Evolutionary conservation across 2,888 invertebrate genomes (phyloP), one percentile per base, ranked within the genome.

Genomic region (Elaeidobius kamerunicus): DNA sequence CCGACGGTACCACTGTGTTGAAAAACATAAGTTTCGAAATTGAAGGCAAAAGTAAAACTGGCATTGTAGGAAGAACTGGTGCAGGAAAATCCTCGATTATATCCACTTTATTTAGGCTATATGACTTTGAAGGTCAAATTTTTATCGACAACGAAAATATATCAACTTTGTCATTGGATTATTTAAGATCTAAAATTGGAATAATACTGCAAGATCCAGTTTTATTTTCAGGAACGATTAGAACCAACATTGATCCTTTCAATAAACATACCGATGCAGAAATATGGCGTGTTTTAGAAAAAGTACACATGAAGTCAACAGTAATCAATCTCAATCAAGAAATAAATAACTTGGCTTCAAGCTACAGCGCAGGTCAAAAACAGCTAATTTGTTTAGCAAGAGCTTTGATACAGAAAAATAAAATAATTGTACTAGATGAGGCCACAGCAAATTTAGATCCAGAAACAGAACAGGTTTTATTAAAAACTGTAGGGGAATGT

Each of bases 241-340:
- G 94, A 1, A 86, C 85, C 65, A 95, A 95, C 75, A 77, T 95
- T 53, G 94, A 94, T 75, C 94, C 94, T 1, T 93, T 93, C 70
- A 83, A 86, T 59, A 83, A 85, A 66, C 87, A 86, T 65, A 77
- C 80, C 0, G 93, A 94, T 64, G 79, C 80, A n/a, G 59, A 85
- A 44, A 54, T 95, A 1, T 94, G 94, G 93, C 77, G 81, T 55
- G 90, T 89, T 0, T 72, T 95, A 18, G 90, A 91, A 60, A 87
- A 92, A 73, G 86, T 87, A 40, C 84, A 88, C 64, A 66, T 92
- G 30, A 91, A 90, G 65, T 80, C 83, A 38, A 78, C 79, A 0
- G 78, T 88, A 30, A 15, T 5, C 0, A 63, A 67, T 16, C 74
- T 91, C 27, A 80, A 82, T 62, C 82, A 82, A 44, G 79, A 78